Evolutionary conservation across 2,797 vertebrate genomes (phyloP).

Genomic region (Miichthys miiuy): DNA sequence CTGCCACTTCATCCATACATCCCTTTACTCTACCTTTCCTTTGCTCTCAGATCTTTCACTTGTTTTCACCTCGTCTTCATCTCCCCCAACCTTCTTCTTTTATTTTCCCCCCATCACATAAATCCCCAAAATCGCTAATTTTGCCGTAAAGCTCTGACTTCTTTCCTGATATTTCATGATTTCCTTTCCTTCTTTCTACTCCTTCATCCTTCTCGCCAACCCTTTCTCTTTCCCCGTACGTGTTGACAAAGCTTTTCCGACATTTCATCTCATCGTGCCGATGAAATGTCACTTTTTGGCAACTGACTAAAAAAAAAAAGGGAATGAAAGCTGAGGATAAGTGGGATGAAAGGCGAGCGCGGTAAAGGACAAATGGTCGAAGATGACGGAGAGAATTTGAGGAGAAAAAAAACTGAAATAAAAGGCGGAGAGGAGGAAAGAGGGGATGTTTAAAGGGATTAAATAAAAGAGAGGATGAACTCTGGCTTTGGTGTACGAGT

Average conservation of each 20-base stretch:
- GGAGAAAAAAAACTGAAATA: neutral
- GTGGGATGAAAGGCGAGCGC: neutral
- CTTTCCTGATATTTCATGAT: too few species aligned
- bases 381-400: neutral
- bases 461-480: neutral
- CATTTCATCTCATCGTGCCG: neutral
- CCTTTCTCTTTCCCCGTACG: neutral
- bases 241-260: neutral
- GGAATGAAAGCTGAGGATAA: too few species aligned
- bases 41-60: conserved; percentile 21
- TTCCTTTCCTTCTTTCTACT: neutral
- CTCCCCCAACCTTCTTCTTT: neutral
- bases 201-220: neutral
- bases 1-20: conserved; percentile 70
- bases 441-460: conserved; percentile 3
- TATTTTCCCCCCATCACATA: neutral
- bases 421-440: neutral
- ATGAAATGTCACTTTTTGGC: neutral
- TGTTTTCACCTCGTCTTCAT: conserved; percentile 27
- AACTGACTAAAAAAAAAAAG: neutral
- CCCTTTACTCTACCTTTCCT: conserved; percentile 43
- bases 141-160: too few species aligned
- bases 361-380: neutral
- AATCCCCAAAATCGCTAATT: too few species aligned
- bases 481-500: neutral